Base-by-base conservation (phyloP, 1,140 invertebrate species). In the Heterodera carotae region DNA sequence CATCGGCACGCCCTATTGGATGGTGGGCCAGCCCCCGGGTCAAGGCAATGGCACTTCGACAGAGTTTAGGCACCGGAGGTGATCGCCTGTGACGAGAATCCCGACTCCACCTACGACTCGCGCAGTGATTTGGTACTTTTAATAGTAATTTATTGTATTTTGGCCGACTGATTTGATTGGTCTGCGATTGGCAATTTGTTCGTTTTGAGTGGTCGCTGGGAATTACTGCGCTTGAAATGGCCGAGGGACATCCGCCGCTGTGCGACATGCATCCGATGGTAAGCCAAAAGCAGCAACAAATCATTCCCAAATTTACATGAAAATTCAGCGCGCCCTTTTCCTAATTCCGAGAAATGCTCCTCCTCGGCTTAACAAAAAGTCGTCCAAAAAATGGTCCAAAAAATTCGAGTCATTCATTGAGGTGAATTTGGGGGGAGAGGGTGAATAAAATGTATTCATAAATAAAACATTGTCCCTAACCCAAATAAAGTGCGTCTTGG, bases 1-100 rank as follows among this genome's bases (percentile, higher is more conserved):
- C 88, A 99, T 99, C 88, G 97, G 97, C 76, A 99, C 96, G 43
- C 96, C 96, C 34, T 99, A 98, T 89, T 98, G 96, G 96, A 81
- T 67, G 59, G 29, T 80, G 36, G 39, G 33, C 34, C 18, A 69
- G 31, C 18, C n/a, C n/a, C n/a, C 33, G 25, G 64, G 53, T 33
- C 31, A 27, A 33, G 78, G 33, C n/a, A 7, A 77, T 22, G 36
- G 59, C 33, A 77, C 8, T 33, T 39, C 31, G 22, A 79, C 33
- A n/a, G 31, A n/a, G 60, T 71, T 81, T 39, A 78, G 91, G 91
- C 91, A 10, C 92, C 92, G 53, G 91, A 92, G 89, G 97, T 99
- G n/a, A 99, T 99, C 88, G 97, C 96, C 69, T 99, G 97, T 90
- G 97, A 99, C 90, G 96, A 99, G 90, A 99, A 99, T 90, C 95